Conservation (phyloP, 2,888 invertebrate genomes). For the Cheilosia variabilis region DNA sequence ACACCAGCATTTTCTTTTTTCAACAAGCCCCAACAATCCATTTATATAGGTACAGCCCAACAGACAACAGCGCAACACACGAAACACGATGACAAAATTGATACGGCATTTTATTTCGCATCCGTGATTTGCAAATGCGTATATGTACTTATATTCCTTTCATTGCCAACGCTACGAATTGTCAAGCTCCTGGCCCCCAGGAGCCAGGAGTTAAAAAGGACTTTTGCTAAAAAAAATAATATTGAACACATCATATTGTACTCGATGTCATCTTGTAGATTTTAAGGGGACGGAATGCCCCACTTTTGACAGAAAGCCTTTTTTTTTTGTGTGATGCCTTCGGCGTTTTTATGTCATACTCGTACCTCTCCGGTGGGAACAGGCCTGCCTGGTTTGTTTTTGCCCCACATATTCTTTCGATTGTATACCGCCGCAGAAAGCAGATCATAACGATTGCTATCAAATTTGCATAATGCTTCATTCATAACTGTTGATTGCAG, state of each 20-base stretch:
- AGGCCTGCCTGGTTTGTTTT: background rate
- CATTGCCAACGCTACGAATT: constrained; percentile 21
- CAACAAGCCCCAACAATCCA: background rate
- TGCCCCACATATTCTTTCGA: constrained; percentile 44
- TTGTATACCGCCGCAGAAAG: constrained; percentile 40
- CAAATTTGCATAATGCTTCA: constrained; percentile 66
- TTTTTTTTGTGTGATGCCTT: background rate
- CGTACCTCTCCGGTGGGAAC: constrained; percentile 13
- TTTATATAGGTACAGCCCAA: background rate
- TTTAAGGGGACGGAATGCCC: constrained; percentile 14
- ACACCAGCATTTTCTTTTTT: background rate
- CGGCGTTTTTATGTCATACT: constrained; percentile 1
- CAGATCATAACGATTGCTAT: constrained; percentile 58
- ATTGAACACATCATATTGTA: constrained; percentile 50
- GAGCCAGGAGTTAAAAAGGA: constrained; percentile 12
- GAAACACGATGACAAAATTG: constrained; percentile 18
- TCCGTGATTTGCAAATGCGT: constrained; percentile 28
- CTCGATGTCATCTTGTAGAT: constrained; percentile 40
- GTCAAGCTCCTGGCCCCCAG: background rate
- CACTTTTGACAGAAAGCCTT: constrained; percentile 17
- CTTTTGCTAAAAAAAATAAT: constrained; percentile 25
- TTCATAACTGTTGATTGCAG: constrained; percentile 67
- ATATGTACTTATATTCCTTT: background rate
- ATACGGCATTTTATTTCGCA: constrained; percentile 44
- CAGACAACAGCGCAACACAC: background rate